Evolutionary conservation across 2,888 invertebrate genomes (phyloP), one percentile per base, ranked within the genome.

Genomic region (Tachina fera): DNA sequence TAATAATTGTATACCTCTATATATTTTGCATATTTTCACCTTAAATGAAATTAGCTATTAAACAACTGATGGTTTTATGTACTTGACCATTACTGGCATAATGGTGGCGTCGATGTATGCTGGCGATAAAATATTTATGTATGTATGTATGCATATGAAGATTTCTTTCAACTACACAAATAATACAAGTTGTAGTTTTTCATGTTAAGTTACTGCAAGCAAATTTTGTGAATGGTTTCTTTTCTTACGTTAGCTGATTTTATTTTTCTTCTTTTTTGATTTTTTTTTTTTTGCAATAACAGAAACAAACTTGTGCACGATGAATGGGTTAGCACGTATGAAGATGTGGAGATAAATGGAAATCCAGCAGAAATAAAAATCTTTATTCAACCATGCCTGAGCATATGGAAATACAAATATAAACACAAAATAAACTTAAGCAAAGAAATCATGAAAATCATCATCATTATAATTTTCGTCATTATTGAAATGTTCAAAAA

Each of bases 401-500:
- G 9, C 6, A 45, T 31, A 31, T 58, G 53, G 39, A 70, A 61
- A 22, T 6, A 45, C 47, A 39, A 22, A 80, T 31, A 31, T 22
- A 72, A 14, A 58, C 43, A 22, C 13, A 51, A 78, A 43, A 3
- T 13, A 19, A 53, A 68, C 9, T 31, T 19, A 70, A 75, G 68
- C 45, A 49, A 70, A 74, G 47, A 75, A 85, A 85, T 78, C 78
- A 67, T 31, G 31, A 6, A 31, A 31, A 31, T 58, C 65, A 68
- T 58, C 65, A 68, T 45, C 51, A 63, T 74, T 61, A 63, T 78
- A 80, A 84, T 53, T 53, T 53, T 74, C 60, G 43, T 49, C 45
- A 58, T 68, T 76, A 72, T 68, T 67, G 77, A 53, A 61, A 77
- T 77, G 76, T 22, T n/a, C n/a, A n/a, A n/a, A n/a, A n/a, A n/a